These are phyloP conservation scores for Intellagama lesueurii DNA, from an alignment of 2,797 vertebrate genomes.

Conservation along the genomic window DNA sequence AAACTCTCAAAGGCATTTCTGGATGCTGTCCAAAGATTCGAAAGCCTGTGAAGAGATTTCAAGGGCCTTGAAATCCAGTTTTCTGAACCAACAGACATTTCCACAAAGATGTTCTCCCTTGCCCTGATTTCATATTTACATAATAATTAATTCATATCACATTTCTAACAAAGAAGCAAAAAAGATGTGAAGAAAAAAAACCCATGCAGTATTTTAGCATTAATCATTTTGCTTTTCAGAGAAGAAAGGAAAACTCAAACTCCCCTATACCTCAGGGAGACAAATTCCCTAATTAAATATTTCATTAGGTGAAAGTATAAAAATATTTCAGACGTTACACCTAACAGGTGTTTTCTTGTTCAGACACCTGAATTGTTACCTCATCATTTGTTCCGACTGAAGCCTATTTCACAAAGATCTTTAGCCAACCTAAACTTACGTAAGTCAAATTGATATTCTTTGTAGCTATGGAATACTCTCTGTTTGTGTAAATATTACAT, in stretches of 20 bases:
- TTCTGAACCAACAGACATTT: constrained; percentile 14
- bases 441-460: constrained; percentile 8
- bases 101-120: not conserved
- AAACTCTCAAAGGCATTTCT: constrained; percentile 37
- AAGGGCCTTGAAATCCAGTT: not conserved
- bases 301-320: constrained; percentile 24
- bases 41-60: constrained; percentile 26
- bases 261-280: not conserved
- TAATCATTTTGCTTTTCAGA: constrained; percentile 16
- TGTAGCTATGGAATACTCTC: constrained; percentile 11
- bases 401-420: constrained; percentile 13
- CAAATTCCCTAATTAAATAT: constrained; percentile 34
- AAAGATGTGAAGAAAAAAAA: constrained; percentile 30
- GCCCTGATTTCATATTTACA: constrained; percentile 15
- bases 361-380: constrained; percentile 25
- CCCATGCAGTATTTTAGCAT: constrained; percentile 22
- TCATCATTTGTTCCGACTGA: constrained; percentile 6
- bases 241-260: constrained; percentile 40
- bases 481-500: not conserved
- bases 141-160: constrained; percentile 15
- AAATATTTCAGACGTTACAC: constrained; percentile 29
- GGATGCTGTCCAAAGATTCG: constrained; percentile 32
- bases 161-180: constrained; percentile 11
- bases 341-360: constrained; percentile 31
- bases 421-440: constrained; percentile 5